Percentiles rank a stretch among this genome's conserved stretches.
Evolutionary conservation across 2,888 invertebrate genomes (phyloP).

Genomic region (Acanthoscelides obtectus): DNA sequence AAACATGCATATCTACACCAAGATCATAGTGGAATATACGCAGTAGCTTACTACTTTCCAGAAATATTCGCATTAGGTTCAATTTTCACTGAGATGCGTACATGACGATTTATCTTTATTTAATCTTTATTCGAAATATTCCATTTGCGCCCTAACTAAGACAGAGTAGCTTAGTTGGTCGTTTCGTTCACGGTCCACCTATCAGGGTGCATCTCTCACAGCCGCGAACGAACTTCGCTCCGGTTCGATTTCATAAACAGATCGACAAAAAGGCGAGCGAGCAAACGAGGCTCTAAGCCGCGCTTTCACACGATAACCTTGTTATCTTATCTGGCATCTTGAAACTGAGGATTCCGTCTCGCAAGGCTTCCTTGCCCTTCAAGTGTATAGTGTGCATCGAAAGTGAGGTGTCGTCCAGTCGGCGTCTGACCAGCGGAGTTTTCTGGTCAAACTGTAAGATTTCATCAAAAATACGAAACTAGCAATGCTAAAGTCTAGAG

Average conservation of each 20-base stretch:
- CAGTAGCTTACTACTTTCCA: too few relatives aligned
- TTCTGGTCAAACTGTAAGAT: too few relatives aligned
- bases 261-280: background rate
- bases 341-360: background rate
- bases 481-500: too few relatives aligned
- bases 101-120: too few relatives aligned
- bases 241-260: background rate
- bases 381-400: background rate
- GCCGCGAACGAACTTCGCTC: background rate
- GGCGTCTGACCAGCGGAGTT: too few relatives aligned
- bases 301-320: background rate
- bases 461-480: too few relatives aligned
- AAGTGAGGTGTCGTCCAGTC: too few relatives aligned
- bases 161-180: background rate
- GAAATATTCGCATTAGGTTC: too few relatives aligned
- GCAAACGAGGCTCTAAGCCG: background rate
- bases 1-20: too few relatives aligned
- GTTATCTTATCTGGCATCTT: background rate
- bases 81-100: too few relatives aligned
- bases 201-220: background rate
- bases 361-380: background rate
- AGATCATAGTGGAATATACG: too few relatives aligned
- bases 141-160: background rate
- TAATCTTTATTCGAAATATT: too few relatives aligned
- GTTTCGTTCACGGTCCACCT: background rate